Conservation (phyloP, 2,888 invertebrate genomes). For the Lepidonotus clava region DNA sequence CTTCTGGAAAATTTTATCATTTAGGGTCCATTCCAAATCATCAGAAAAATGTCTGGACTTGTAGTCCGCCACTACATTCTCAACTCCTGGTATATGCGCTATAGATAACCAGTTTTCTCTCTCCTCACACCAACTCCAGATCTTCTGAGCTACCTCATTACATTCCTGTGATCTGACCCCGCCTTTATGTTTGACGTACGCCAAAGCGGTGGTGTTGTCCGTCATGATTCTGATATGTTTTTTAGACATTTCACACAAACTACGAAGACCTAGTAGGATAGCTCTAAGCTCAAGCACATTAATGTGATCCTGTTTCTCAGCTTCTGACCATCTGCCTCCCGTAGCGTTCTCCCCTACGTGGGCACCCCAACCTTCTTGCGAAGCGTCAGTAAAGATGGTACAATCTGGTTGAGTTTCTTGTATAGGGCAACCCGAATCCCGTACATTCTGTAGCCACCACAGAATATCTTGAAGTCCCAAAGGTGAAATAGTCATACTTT, state of each 20-base stretch:
- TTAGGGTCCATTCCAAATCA: background rate
- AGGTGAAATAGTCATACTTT: background rate
- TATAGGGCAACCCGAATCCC: background rate
- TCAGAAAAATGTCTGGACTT: background rate
- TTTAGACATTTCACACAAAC: no score
- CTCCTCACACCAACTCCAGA: background rate
- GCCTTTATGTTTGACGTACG: no score
- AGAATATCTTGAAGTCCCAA: no score
- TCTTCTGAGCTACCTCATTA: background rate
- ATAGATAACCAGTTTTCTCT: background rate
- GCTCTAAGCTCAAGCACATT: background rate
- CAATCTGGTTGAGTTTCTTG: background rate
- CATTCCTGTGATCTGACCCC: background rate
- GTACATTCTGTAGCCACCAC: background rate
- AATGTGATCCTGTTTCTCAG: background rate
- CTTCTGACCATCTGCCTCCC: background rate
- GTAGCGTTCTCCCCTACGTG: background rate
- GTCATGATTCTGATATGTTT: no score
- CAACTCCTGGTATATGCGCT: background rate
- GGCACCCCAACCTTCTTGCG: background rate
- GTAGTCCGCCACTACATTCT: no score
- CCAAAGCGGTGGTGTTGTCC: no score
- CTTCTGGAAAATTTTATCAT: background rate
- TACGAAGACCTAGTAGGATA: background rate
- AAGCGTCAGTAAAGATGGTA: background rate